Conservation (phyloP, 2,113 vertebrate genomes). For the Acrocephalus arundinaceus region DNA sequence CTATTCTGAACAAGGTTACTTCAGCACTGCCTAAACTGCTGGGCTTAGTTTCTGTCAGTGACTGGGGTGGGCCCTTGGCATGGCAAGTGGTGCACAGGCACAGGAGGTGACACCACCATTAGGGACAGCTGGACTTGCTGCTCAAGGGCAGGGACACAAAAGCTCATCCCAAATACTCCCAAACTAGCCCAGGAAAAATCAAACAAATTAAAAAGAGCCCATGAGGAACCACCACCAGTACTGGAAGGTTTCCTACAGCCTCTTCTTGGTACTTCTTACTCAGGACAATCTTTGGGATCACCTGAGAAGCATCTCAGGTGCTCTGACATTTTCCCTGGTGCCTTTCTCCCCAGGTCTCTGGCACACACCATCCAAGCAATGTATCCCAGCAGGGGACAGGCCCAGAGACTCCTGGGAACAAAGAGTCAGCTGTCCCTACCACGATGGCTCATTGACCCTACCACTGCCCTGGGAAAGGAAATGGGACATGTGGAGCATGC, state of each 20-base stretch:
- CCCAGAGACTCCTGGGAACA: not conserved
- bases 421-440: not conserved
- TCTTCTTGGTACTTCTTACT: not conserved
- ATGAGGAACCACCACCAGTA: not conserved
- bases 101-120: not conserved
- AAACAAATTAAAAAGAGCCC: not conserved
- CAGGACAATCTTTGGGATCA: not conserved
- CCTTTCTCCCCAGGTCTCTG: not conserved
- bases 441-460: not conserved
- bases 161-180: not conserved
- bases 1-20: not conserved
- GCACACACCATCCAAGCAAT: not conserved
- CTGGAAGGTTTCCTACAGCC: not conserved
- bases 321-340: not conserved
- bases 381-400: rapidly evolving
- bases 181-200: not conserved
- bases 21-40: not conserved
- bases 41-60: not conserved
- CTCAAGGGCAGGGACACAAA: not conserved
- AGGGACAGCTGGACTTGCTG: not conserved
- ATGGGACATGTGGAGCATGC: rapidly evolving
- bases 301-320: not conserved
- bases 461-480: not conserved
- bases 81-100: not conserved
- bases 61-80: rapidly evolving